Evolutionary conservation across 2,888 invertebrate genomes (phyloP).

Genomic region (Iselma pallidipennis): DNA sequence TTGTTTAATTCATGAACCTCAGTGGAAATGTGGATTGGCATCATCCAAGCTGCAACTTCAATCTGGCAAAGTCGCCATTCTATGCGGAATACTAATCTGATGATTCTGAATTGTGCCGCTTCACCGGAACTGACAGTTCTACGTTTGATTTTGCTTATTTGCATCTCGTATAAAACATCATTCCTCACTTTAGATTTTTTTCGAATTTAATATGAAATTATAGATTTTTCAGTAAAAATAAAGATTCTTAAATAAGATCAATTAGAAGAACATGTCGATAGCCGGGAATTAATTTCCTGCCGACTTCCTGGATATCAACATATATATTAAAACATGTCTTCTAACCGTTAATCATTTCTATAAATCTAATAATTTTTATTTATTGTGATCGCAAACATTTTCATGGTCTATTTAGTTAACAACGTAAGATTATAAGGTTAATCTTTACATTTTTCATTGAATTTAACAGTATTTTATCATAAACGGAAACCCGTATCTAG

Average conservation of each 20-base stretch:
- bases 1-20: constrained; percentile 34
- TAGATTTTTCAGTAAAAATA: no score
- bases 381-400: constrained; percentile 27
- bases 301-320: not conserved
- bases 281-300: not conserved
- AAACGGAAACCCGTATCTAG: not conserved
- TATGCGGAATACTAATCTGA: constrained; percentile 51
- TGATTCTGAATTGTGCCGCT: constrained; percentile 47
- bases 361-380: constrained; percentile 10
- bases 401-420: constrained; percentile 40
- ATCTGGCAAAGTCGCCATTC: constrained; percentile 48
- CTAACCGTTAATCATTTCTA: constrained; percentile 12
- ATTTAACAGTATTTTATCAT: no score
- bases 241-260: constrained; percentile 2
- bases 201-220: no score
- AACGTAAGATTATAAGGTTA: constrained; percentile 32
- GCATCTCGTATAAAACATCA: constrained; percentile 21
- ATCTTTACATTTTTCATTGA: no score
- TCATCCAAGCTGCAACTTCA: constrained; percentile 44
- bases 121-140: constrained; percentile 45
- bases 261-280: not conserved
- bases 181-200: no score
- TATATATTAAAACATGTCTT: not conserved
- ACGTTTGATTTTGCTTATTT: constrained; percentile 29
- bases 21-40: constrained; percentile 38